Base-by-base conservation (phyloP, 2,113 vertebrate genomes). In the Nothobranchius furzeri region DNA sequence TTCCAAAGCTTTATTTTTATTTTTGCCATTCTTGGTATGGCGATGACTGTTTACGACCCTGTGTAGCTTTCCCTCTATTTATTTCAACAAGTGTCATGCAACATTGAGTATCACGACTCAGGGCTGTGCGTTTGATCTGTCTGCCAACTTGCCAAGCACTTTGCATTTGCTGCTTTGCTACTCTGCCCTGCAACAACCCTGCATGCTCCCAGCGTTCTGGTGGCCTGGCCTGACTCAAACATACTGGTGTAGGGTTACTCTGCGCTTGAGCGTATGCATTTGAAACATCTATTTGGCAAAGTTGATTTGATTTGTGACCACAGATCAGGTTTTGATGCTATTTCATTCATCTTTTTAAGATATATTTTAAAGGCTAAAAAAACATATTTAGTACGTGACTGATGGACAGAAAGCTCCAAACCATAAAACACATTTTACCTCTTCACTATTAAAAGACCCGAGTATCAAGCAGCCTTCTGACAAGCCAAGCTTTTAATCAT, bases 101-200 rank as follows among this genome's bases (percentile, higher is more conserved):
- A 89, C 85, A 75, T 86, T 90, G 76, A 81, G 87, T 78, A 85
- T 91, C 90, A 85, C 73, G 78, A 87, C 77, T 81, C 82, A 85
- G 54, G 35, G 75, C 50, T 48, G 67, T 47, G 73, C 0, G 68
- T 91, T 93, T 92, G 90, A 92, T 87, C 64, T 60, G 40, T 49
- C 68, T 92, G 89, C 92, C 92, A 92, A 70, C 66, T 76, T 24
- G 47, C 73, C 37, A 63, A 60, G 73, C 79, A 40, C 85, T 85
- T 73, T 72, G 72, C 85, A 86, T 84, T 87, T 64, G 52, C 76
- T 59, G 73, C 73, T 59, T 63, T 73, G 56, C 68, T 68, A 75
- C 78, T 81, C 87, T 76, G 74, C 76, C 79, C 84, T 74, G 73
- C 76, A 76, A 79, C 78, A 67, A 60, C 57, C 55, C 64, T 61